Percentiles rank a stretch among this genome's conserved stretches.
Evolutionary conservation across 2,797 vertebrate genomes (phyloP).

Genomic region (Myotis pilosus): DNA sequence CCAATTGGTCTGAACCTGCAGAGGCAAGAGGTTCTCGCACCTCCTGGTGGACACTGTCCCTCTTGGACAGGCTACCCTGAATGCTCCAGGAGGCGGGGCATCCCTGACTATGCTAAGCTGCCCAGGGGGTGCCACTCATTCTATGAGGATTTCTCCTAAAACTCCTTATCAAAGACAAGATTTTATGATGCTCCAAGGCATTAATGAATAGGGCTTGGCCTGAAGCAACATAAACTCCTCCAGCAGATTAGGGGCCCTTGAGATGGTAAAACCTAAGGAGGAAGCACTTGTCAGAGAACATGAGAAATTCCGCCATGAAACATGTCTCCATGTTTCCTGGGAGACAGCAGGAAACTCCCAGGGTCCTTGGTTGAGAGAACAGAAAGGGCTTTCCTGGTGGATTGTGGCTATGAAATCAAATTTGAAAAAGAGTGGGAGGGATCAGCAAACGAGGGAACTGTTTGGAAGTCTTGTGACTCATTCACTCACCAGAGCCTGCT

Average conservation of each 20-base stretch:
- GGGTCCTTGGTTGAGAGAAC: neutral
- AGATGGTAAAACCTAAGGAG: neutral
- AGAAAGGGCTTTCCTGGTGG: neutral
- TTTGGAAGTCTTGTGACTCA: neutral
- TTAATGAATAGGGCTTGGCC: neutral
- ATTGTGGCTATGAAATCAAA: neutral
- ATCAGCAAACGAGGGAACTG: neutral
- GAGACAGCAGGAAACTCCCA: neutral
- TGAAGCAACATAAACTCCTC: neutral
- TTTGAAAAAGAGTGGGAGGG: neutral
- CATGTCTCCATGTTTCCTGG: no score
- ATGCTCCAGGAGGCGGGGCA: neutral
- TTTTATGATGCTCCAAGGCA: neutral
- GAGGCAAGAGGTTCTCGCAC: neutral
- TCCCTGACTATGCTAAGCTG: neutral
- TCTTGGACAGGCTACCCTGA: neutral
- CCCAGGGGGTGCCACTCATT: neutral
- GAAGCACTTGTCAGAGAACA: neutral
- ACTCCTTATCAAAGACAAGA: neutral
- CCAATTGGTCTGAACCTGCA: neutral
- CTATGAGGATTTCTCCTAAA: neutral
- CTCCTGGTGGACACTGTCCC: neutral
- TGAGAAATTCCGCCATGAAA: neutral
- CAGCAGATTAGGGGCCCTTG: neutral
- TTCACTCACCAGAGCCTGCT: conserved; percentile 90